Conservation (phyloP, 2,113 vertebrate genomes). For the Fregata magnificens region DNA sequence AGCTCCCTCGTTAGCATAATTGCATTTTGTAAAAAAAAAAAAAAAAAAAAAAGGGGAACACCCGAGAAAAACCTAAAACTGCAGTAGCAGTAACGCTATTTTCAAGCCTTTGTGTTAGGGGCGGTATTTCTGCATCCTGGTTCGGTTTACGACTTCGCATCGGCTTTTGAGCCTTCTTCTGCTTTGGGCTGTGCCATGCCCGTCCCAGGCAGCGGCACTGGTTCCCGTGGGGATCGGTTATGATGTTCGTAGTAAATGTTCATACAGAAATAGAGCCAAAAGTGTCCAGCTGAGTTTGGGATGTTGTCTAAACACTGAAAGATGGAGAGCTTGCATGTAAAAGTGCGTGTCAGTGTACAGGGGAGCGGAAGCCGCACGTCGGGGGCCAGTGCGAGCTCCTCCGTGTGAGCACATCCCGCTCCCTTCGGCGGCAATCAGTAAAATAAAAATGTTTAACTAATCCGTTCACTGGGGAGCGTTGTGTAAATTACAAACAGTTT, state of each 20-base stretch:
- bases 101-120: not conserved
- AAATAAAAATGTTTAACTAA: slow-evolving; percentile 51
- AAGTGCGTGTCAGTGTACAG: not conserved
- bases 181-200: not conserved
- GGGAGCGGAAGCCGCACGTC: not conserved
- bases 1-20: slow-evolving; percentile 17
- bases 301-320: not conserved
- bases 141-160: accelerated
- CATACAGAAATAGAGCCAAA: not conserved
- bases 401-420: not conserved
- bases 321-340: not conserved
- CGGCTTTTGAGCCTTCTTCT: not conserved
- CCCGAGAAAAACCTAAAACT: not conserved
- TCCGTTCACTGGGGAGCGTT: slow-evolving; percentile 13
- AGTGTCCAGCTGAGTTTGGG: not conserved
- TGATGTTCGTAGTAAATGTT: not conserved
- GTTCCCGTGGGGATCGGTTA: accelerated
- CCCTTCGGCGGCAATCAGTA: not conserved
- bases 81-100: accelerated
- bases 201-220: not conserved
- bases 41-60: not conserved
- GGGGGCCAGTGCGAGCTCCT: not conserved
- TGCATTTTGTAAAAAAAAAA: not conserved
- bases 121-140: accelerated
- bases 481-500: slow-evolving; percentile 58